Conservation (phyloP, 2,888 invertebrate genomes). For the Drosophila diplacantha region DNA sequence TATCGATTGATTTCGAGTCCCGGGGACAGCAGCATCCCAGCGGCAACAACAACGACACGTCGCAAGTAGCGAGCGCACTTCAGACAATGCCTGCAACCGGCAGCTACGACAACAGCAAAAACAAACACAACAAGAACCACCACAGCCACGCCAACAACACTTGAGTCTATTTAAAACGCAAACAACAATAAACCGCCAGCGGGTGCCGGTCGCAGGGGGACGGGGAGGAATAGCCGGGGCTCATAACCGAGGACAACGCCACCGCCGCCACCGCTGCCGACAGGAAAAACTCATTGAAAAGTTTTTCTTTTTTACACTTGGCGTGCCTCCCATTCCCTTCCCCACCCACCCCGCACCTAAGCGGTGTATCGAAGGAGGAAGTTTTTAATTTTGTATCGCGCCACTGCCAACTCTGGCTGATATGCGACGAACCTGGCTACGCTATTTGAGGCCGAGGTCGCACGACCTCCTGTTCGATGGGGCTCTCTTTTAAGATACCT, state of each 20-base stretch:
- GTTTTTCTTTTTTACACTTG: conserved; percentile 71
- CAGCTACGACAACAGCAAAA: conserved; percentile 37
- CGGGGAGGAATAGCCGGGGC: conserved; percentile 37
- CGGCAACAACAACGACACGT: conserved; percentile 42
- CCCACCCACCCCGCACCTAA: conserved; percentile 27
- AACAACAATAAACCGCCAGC: conserved; percentile 64
- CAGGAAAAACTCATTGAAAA: conserved; percentile 76
- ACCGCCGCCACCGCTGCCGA: conserved; percentile 41
- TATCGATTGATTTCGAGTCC: conserved; percentile 76
- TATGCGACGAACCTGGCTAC: conserved; percentile 40
- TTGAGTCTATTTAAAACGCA: conserved; percentile 72
- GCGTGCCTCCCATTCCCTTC: conserved; percentile 48
- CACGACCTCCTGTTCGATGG: neutral
- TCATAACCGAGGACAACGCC: conserved; percentile 62
- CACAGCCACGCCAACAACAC: conserved; percentile 55
- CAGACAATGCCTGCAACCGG: conserved; percentile 70
- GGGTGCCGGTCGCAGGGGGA: conserved; percentile 5
- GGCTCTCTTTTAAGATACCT: neutral
- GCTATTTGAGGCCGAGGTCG: conserved; percentile 8
- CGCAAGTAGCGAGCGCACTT: conserved; percentile 69
- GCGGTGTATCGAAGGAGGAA: conserved; percentile 65
- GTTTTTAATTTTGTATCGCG: conserved; percentile 72
- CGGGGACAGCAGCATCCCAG: conserved; percentile 27
- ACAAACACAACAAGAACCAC: conserved; percentile 29
- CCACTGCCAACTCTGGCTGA: conserved; percentile 33